Base-by-base conservation (phyloP, 2,888 invertebrate genomes). In the Philopedon plagiatum region DNA sequence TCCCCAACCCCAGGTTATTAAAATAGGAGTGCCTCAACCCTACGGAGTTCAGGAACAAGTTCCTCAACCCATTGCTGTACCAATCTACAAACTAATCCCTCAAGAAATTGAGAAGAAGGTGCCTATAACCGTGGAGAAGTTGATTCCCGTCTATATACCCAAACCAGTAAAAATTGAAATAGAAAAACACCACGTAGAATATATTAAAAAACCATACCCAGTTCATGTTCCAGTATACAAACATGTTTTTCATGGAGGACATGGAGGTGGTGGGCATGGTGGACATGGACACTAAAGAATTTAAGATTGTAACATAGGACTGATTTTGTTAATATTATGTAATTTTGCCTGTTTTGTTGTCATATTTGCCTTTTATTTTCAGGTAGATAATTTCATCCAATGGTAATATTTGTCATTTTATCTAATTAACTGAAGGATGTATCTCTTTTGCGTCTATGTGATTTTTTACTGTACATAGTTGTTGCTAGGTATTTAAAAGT, bases 91-190 rank as follows among this genome's bases (percentile, higher is more conserved):
- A 86, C 87, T 90, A 79, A 91, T 92, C 2, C 91, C 91, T 9
- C 91, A 93, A 78, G 89, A 92, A 75, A 88, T 92, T 62, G 92
- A 92, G 79, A 91, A 91, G 78, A 91, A 90, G 76, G 90, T 93
- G 11, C 93, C 93, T 1, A 92, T 91, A 84, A 90, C 91, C 1
- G 92, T 93, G 1, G 92, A 93, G 81, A 92, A 91, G 80, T 91
- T 91, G 15, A 89, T 91, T 39, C 91, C 91, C 11, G 91, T 92
- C 79, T 91, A 91, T 76, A 89, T 93, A 0, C 91, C 92, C 80
- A 92, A 90, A 81, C 93, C 92, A 2, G 92, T 92, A 87, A 92
- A 92, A 78, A 91, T 93, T 2, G 91, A 91, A 84, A 91, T 93
- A 21, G 90, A 93, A 76, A 93, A 92, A 86, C 92, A 90, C 82